Evolutionary conservation across 2,797 vertebrate genomes (phyloP).

Genomic region (Gadopsis bispinosus): DNA sequence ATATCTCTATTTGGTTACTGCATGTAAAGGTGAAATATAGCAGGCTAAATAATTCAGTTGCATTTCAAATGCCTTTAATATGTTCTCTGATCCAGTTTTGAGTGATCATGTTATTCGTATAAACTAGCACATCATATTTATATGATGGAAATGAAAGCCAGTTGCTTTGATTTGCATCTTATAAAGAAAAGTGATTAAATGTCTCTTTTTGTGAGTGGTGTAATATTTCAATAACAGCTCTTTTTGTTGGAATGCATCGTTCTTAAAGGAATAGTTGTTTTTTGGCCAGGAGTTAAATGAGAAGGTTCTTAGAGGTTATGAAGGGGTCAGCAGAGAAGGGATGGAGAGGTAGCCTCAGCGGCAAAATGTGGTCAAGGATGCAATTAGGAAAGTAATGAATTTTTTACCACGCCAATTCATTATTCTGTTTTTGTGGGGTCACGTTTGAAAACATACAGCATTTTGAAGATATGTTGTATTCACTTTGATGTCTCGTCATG

Average conservation of each 20-base stretch:
- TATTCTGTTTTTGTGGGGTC: neutral
- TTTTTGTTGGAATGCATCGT: neutral
- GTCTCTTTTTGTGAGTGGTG: neutral
- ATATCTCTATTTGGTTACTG: slow-evolving; percentile 31
- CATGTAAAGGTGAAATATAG: slow-evolving; percentile 23
- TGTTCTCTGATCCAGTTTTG: neutral
- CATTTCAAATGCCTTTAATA: neutral
- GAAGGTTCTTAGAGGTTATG: slow-evolving; percentile 34
- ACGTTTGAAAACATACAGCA: neutral
- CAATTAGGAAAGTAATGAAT: slow-evolving; percentile 6
- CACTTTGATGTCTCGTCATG: neutral
- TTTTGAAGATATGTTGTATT: neutral
- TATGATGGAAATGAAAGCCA: neutral
- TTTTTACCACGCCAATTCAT: neutral
- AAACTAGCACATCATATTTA: neutral
- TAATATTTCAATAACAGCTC: neutral
- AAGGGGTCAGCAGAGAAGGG: slow-evolving; percentile 29
- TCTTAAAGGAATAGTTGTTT: neutral
- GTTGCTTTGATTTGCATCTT: slow-evolving; percentile 3
- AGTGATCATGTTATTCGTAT: neutral
- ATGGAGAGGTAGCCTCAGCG: slow-evolving; percentile 4
- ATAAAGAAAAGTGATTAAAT: neutral
- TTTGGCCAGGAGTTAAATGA: no score
- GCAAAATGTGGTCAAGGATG: slow-evolving; percentile 17
- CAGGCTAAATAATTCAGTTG: neutral